phyloP scores from a whole-genome alignment of 2,888 invertebrate species.

The Leucophenga maculata region DNA sequence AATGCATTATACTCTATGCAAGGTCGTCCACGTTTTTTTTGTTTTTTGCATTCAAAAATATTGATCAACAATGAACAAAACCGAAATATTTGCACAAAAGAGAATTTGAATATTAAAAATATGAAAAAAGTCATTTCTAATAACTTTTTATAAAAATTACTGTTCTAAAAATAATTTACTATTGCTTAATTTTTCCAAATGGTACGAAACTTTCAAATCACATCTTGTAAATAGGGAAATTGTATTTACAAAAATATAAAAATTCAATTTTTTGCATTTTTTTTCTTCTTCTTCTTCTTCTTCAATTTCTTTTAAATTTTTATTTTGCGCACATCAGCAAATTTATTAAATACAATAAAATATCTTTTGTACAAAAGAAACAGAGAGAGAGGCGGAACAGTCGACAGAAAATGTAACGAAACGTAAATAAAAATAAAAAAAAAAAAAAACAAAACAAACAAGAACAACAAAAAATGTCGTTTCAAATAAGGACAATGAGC shows the following conservation, averaged over 20 bases:
- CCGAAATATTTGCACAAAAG: no score
- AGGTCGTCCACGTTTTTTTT: no score
- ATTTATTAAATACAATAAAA: conserved; percentile 8
- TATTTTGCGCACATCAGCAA: conserved; percentile 4
- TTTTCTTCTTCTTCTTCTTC: neutral
- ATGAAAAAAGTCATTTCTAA: no score
- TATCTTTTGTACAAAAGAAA: neutral
- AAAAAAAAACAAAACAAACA: neutral
- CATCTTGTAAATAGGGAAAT: no score
- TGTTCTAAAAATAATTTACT: no score
- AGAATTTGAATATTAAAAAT: no score
- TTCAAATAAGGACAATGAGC: neutral
- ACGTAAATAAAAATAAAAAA: neutral
- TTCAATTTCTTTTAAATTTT: neutral
- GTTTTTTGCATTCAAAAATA: no score
- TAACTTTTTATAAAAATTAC: no score
- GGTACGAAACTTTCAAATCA: no score
- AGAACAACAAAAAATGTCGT: neutral
- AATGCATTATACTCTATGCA: no score
- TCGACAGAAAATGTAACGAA: neutral
- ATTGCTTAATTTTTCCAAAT: no score
- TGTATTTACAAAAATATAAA: neutral
- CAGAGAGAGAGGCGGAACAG: neutral
- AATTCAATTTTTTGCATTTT: neutral
- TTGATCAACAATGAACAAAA: no score